Base-by-base conservation (phyloP, 1,140 invertebrate genomes). In the Atta cephalotes region DNA sequence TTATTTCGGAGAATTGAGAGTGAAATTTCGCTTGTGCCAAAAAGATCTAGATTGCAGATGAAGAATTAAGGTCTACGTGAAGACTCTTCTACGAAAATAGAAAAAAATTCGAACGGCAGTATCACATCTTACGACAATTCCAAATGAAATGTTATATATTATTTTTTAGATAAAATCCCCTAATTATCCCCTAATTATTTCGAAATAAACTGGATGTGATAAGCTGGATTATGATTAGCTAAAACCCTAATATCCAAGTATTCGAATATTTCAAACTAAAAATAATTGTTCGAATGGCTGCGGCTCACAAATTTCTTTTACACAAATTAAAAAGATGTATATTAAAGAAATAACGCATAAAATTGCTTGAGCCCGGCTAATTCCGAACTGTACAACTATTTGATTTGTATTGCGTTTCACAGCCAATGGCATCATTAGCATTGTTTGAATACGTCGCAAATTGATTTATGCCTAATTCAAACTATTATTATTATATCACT, bases 371-470 rank as follows among this genome's bases (percentile, higher is more conserved):
- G 18, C 0, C 14, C n/a, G 39, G 39, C 28, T 84, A 49, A 76
- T 76, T 62, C 28, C 1, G 12, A 25, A 60, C 7, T 60, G 0
- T 7, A 68, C 53, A 72, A 28, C 21, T n/a, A 53, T 39, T 28
- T 16, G 6, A 28, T 39, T 71, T 12, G 53, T 49, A 14, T 35
- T 12, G 39, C 12, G 12, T 45, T 72, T 72, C 68, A 16, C 68
- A 39, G 35, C 62, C 56, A 45, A 6, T 39, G 35, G 53, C 39
- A n/a, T 62, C 31, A 63, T 62, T 76, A 84, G 60, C 70, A 84
- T 72, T 39, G 14, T 84, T 84, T 28, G 25, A 58, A 25, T 4
- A 45, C 0, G 45, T 66, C 25, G 9, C 16, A 35, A 71, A 74
- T 62, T 82, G 4, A n/a, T 76, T 84, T 9, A 31, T 51, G 3